Percentiles rank a stretch among this genome's conserved stretches.
phyloP scores from a whole-genome alignment of 2,888 invertebrate genomes.

The Poecilobothrus nobilitatus region DNA sequence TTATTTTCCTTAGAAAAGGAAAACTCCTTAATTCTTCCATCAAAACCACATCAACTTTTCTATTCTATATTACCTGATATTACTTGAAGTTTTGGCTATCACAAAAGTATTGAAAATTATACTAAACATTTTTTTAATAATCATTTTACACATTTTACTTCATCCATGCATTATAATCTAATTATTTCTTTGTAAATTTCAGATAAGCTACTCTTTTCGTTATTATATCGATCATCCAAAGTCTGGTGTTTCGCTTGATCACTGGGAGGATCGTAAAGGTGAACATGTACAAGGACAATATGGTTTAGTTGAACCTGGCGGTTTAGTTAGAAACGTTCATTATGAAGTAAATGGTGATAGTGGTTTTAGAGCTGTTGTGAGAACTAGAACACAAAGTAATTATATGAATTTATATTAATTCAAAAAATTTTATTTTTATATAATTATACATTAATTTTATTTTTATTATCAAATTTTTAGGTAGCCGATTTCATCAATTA shows the following conservation, averaged over 20 bases:
- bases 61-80: too few relatives aligned
- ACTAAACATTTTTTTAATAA: too few relatives aligned
- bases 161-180: too few relatives aligned
- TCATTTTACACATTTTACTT: too few relatives aligned
- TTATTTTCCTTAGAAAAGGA: too few relatives aligned
- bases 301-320: constrained; percentile 36
- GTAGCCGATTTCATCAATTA: constrained; percentile 33
- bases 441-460: background rate
- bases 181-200: constrained; percentile 15
- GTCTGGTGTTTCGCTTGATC: constrained; percentile 34
- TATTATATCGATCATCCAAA: constrained; percentile 34
- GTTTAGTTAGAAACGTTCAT: constrained; percentile 36
- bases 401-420: background rate
- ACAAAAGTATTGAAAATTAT: too few relatives aligned
- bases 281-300: constrained; percentile 33
- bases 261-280: constrained; percentile 35
- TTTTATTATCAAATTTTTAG: constrained; percentile 14
- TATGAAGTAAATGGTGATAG: constrained; percentile 34
- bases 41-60: too few relatives aligned
- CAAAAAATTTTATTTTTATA: background rate
- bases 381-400: constrained; percentile 31
- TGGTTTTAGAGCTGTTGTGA: constrained; percentile 34
- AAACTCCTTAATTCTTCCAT: too few relatives aligned
- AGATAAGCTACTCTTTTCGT: constrained; percentile 35
- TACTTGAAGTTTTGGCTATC: too few relatives aligned